Evolutionary conservation across 2,797 vertebrate genomes (phyloP).

Genomic region (Phaenicophaeus curvirostris): DNA sequence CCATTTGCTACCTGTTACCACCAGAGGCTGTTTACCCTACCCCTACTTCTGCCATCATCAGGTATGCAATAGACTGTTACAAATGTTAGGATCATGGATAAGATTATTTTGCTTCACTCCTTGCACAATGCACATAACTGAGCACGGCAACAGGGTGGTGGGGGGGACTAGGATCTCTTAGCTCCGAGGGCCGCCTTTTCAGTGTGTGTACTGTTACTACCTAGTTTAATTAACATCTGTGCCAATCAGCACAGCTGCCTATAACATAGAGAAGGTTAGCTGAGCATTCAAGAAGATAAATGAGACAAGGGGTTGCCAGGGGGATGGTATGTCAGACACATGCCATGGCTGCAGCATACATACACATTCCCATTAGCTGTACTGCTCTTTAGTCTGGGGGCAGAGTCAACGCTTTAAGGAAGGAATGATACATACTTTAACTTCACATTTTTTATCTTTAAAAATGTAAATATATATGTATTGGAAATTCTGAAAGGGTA

Average conservation of each 20-base stretch:
- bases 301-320: constrained; percentile 65
- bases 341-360: background rate
- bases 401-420: constrained; percentile 7
- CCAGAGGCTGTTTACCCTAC: background rate
- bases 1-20: background rate
- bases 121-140: background rate
- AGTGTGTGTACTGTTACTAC: constrained; percentile 31
- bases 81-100: background rate
- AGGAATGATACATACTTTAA: background rate
- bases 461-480: background rate
- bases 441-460: background rate
- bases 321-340: constrained; percentile 47
- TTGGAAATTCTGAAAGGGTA: background rate
- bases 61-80: background rate
- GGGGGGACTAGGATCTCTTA: background rate
- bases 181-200: constrained; percentile 9
- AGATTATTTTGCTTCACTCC: background rate
- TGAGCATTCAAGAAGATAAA: constrained; percentile 62
- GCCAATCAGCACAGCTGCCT: constrained; percentile 69
- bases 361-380: background rate
- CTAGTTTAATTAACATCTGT: constrained; percentile 70
- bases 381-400: background rate
- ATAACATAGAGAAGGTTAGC: constrained; percentile 52
- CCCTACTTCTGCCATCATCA: background rate
- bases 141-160: background rate